A percentile compares a stretch with the other conserved stretches of the same genome.
Conservation (phyloP, 2,797 vertebrate genomes). For the Psittacula echo region DNA sequence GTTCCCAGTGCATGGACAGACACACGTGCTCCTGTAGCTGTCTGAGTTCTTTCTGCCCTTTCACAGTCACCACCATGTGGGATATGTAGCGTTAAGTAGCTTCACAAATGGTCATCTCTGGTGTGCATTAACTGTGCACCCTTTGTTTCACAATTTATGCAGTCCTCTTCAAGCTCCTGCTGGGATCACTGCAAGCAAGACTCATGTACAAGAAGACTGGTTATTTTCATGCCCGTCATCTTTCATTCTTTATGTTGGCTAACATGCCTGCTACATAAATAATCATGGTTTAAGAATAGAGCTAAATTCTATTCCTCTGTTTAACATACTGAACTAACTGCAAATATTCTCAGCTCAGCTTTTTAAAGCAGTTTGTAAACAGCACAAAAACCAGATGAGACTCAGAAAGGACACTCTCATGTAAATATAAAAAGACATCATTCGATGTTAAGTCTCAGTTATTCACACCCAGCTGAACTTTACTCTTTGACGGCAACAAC, state of each 20-base stretch:
- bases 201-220: neutral
- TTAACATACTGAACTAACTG: conserved; percentile 58
- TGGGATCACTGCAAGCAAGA: neutral
- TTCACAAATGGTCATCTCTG: neutral
- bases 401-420: neutral
- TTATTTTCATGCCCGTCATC: conserved; percentile 25
- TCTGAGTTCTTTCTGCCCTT: neutral
- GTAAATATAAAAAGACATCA: conserved; percentile 14
- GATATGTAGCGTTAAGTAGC: neutral
- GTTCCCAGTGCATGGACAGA: neutral
- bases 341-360: conserved; percentile 37
- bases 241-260: conserved; percentile 51
- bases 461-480: neutral
- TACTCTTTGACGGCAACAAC: neutral
- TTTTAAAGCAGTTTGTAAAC: conserved; percentile 68
- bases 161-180: neutral
- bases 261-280: conserved; percentile 52
- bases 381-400: conserved; percentile 34
- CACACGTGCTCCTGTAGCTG: accelerated
- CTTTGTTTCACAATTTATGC: neutral
- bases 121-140: neutral
- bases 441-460: neutral
- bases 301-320: conserved; percentile 44
- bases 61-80: neutral
- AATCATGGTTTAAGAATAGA: conserved; percentile 70